Conservation (phyloP, 2,888 invertebrate genomes). For the Drosophila meridiana region DNA sequence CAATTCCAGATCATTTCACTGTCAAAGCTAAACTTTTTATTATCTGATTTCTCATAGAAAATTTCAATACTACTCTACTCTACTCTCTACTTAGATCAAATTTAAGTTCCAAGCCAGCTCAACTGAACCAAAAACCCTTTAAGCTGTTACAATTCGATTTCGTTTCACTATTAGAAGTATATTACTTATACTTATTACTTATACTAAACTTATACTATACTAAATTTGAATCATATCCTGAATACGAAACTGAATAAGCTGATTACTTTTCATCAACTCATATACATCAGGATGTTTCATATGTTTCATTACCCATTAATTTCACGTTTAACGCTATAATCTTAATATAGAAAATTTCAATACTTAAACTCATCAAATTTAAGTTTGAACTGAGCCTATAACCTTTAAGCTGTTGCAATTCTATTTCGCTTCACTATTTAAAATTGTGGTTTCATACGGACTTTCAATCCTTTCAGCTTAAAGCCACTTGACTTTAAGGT, state of each 20-base stretch:
- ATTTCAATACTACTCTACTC: no score
- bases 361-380: background rate
- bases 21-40: no score
- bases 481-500: conserved; percentile 18
- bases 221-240: no score
- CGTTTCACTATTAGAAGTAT: no score
- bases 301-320: background rate
- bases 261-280: background rate
- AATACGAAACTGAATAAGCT: background rate
- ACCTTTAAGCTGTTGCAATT: background rate
- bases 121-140: no score
- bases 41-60: no score
- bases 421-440: background rate
- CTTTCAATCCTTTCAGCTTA: background rate
- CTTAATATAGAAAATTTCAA: background rate
- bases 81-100: no score
- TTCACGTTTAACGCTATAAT: no score
- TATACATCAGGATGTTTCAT: background rate
- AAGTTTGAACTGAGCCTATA: background rate
- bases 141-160: no score
- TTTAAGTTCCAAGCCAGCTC: no score
- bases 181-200: no score
- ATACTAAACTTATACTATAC: no score
- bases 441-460: background rate
- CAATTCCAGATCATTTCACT: background rate